Conservation (phyloP, 2,888 invertebrate genomes). For the Lydus trimaculatus region DNA sequence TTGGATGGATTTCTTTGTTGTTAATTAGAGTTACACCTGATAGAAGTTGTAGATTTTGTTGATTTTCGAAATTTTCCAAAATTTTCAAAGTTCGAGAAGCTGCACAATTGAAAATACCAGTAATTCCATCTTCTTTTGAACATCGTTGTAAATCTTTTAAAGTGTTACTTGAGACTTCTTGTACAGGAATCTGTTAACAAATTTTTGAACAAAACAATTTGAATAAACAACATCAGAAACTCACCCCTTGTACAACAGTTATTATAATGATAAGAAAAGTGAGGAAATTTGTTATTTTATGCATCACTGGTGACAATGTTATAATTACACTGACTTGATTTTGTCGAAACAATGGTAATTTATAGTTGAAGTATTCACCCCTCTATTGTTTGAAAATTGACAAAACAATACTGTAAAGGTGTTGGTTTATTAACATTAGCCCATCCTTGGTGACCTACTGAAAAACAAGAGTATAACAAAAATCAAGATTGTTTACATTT, state of each 20-base stretch:
- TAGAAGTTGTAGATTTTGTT: constrained; percentile 64
- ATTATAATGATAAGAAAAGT: neutral
- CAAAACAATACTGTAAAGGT: constrained; percentile 28
- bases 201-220: neutral
- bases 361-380: constrained; percentile 21
- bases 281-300: neutral
- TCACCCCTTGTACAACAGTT: neutral
- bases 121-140: constrained; percentile 25
- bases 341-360: constrained; percentile 19
- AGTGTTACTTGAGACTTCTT: neutral
- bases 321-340: constrained; percentile 6
- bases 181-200: neutral
- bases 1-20: neutral
- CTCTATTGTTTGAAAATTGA: constrained; percentile 16
- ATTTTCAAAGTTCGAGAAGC: constrained; percentile 62
- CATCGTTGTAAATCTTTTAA: constrained; percentile 29
- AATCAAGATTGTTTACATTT: constrained; percentile 37
- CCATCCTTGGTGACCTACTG: constrained; percentile 47
- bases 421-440: constrained; percentile 36
- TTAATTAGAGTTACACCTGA: constrained; percentile 68
- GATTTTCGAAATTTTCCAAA: constrained; percentile 6
- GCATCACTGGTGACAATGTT: neutral
- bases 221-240: neutral
- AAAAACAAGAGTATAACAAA: constrained; percentile 38
- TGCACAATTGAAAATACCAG: constrained; percentile 61